Percentiles rank a stretch among this genome's conserved stretches.
Evolutionary conservation across 1,140 invertebrate genomes (phyloP).

Genomic region (Forficula auricularia): DNA sequence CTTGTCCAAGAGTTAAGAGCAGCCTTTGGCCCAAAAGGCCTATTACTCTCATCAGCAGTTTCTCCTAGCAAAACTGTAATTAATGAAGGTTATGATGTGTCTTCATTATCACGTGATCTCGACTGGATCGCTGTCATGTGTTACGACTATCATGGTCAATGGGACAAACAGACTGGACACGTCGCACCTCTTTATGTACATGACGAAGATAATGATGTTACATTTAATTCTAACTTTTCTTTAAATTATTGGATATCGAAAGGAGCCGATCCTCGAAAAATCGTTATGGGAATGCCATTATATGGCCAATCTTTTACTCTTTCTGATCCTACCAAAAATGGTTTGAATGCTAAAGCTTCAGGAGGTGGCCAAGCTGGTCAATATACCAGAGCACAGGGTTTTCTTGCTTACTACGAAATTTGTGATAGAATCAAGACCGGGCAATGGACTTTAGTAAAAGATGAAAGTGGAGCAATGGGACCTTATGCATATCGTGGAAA

Average conservation of each 20-base stretch:
- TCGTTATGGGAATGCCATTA: slow-evolving; percentile 78
- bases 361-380: slow-evolving; percentile 58
- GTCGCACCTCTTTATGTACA: slow-evolving; percentile 65
- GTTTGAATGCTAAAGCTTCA: slow-evolving; percentile 52
- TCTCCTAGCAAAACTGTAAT: slow-evolving; percentile 77
- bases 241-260: slow-evolving; percentile 76
- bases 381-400: slow-evolving; percentile 65
- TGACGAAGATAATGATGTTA: slow-evolving; percentile 45
- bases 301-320: slow-evolving; percentile 74
- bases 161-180: slow-evolving; percentile 70
- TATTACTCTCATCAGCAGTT: slow-evolving; percentile 64
- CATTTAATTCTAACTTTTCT: slow-evolving; percentile 49
- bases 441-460: slow-evolving; percentile 63
- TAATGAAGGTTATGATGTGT: slow-evolving; percentile 67
- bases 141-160: slow-evolving; percentile 73
- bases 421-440: slow-evolving; percentile 56
- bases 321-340: slow-evolving; percentile 34
- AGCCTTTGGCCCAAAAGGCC: slow-evolving; percentile 50
- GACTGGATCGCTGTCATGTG: slow-evolving; percentile 78
- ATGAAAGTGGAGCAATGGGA: slow-evolving; percentile 55
- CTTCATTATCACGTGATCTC: slow-evolving; percentile 46
- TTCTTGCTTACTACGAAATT: slow-evolving; percentile 81
- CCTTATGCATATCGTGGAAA: slow-evolving; percentile 70
- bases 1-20: slow-evolving; percentile 53
- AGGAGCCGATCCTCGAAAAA: slow-evolving; percentile 57